Base-by-base conservation (phyloP, 2,113 vertebrate genomes). In the Girardinichthys multiradiatus region DNA sequence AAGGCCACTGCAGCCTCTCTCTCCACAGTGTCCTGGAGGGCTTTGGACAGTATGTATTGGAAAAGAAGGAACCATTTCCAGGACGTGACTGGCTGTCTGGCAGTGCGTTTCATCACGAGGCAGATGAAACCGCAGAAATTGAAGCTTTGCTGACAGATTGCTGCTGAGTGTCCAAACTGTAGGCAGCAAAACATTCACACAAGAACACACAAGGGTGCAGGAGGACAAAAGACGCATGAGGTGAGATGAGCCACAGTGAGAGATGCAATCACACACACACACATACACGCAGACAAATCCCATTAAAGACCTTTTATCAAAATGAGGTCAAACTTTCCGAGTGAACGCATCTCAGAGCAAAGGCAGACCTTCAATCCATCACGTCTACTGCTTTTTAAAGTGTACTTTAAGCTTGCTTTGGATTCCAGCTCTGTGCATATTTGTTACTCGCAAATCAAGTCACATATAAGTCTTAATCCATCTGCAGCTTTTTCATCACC, bases 181-280 rank as follows among this genome's bases (percentile, higher is more conserved):
- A 62, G 74, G 66, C 79, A 81, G 45, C 62, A 64, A 54, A 67
- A 77, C 68, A 71, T 67, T 37, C 8, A 72, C 57, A 37, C 73
- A 79, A 63, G 48, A 67, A 77, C 68, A 80, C 57, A 71, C 76
- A 29, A 42, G 57, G 28, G 68, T 67, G 29, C 27, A 48, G 70
- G n/a, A n/a, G n/a, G n/a, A n/a, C n/a, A 65, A 70, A 78, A 73
- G 26, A 29, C 35, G 45, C 26, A 1, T 21, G 10, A 76, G 51
- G 63, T 80, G 79, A 69, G 48, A 77, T 81, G 78, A 86, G 82
- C 83, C 81, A 84, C 77, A 67, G 1, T 51, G 57, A 88, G 30
- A 5, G 3, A 68, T 64, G 3, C 48, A 70, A n/a, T n/a, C 68
- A 69, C 57, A 74, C 29, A 59, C 68, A 67, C 60, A 17, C 39